Percentiles rank a stretch among this genome's conserved stretches.
phyloP scores from a whole-genome alignment of 2,113 vertebrate species.

The Nothobranchius furzeri region DNA sequence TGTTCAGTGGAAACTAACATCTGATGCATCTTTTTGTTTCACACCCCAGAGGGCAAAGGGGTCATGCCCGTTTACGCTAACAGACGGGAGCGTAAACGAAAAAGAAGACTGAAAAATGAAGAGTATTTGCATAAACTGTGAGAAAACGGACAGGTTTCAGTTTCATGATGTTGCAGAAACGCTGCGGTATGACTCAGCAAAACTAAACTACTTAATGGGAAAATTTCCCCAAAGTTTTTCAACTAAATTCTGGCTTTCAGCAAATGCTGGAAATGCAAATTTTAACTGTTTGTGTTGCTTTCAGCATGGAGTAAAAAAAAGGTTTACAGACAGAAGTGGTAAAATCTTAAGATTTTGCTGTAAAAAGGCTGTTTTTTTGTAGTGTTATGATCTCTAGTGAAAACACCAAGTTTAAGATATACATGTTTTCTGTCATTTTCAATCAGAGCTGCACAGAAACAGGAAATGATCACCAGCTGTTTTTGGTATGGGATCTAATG shows the following conservation, averaged over 20 bases:
- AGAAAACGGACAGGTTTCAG: slow-evolving; percentile 17
- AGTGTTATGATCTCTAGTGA: too few relatives aligned
- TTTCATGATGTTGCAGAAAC: background rate
- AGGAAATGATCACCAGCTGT: slow-evolving; percentile 37
- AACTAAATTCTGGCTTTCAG: too few relatives aligned
- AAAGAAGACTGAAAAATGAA: slow-evolving; percentile 36
- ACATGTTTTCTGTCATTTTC: too few relatives aligned
- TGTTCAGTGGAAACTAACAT: background rate
- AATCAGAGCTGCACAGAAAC: background rate
- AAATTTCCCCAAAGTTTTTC: too few relatives aligned
- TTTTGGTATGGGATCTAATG: slow-evolving; percentile 2
- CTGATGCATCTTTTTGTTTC: slow-evolving; percentile 39
- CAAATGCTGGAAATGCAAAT: too few relatives aligned
- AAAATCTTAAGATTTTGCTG: too few relatives aligned
- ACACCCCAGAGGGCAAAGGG: slow-evolving; percentile 12
- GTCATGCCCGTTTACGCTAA: background rate
- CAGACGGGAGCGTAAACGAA: background rate
- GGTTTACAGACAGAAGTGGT: background rate
- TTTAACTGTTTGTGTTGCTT: background rate
- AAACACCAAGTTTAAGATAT: too few relatives aligned
- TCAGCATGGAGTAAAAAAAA: background rate
- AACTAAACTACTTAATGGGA: background rate
- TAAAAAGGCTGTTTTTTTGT: too few relatives aligned
- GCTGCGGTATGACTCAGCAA: background rate
- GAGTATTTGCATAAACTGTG: slow-evolving; percentile 40